These are phyloP conservation scores for Odocoileus hemionus DNA, from an alignment of 2,113 vertebrate species.

Conservation along the genomic window DNA sequence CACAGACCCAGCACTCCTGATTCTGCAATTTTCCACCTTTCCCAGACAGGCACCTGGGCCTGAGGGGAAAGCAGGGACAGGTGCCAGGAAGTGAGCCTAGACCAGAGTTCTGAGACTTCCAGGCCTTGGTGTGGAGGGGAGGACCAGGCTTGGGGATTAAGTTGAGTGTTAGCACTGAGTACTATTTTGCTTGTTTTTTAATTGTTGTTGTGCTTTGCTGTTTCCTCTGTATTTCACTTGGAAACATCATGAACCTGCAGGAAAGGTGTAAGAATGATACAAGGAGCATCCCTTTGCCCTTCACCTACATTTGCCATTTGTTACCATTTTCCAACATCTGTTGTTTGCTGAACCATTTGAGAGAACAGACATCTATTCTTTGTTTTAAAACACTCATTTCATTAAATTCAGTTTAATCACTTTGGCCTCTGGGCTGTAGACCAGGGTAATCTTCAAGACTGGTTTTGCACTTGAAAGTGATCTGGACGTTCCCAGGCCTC, in stretches of 20 bases:
- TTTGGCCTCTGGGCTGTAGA: neutral
- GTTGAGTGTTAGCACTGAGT: neutral
- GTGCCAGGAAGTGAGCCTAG: neutral
- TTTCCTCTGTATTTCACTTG: constrained; percentile 2
- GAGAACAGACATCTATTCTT: neutral
- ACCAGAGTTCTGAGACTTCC: neutral
- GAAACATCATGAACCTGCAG: neutral
- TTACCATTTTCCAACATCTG: neutral
- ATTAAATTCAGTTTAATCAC: neutral
- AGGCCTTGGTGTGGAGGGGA: neutral
- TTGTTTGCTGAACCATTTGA: neutral
- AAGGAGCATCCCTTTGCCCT: neutral
- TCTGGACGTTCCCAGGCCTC: neutral
- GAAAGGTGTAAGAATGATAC: neutral
- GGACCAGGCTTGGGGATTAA: neutral
- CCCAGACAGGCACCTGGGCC: neutral
- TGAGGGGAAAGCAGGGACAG: neutral
- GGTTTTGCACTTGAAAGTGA: neutral
- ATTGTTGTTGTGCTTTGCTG: neutral
- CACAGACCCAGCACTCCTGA: neutral
- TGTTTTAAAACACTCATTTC: neutral
- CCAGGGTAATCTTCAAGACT: neutral
- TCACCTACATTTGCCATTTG: neutral
- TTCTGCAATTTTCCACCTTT: neutral
- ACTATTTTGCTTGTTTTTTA: neutral